Percentiles rank a stretch among this genome's conserved stretches.
phyloP scores from a whole-genome alignment of 2,113 vertebrate species.

The Nibea albiflora region DNA sequence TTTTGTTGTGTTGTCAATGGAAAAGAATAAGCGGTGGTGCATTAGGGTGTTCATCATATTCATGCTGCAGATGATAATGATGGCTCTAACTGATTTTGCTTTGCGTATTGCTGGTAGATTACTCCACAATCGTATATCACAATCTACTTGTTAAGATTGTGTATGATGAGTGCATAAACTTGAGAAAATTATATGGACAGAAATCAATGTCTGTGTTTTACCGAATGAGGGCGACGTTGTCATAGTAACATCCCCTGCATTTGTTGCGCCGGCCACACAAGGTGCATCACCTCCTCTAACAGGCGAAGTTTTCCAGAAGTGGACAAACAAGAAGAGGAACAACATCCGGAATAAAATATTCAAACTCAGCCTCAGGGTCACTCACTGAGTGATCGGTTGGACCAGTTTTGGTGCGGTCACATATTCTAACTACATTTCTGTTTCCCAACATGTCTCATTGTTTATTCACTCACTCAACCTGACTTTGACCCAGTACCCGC shows the following conservation, averaged over 20 bases:
- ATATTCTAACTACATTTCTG: constrained; percentile 2
- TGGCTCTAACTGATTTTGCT: no score
- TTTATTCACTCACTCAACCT: constrained; percentile 35
- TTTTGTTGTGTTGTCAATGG: no score
- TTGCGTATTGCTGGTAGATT: no score
- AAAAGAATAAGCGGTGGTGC: no score
- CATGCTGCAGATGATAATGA: no score
- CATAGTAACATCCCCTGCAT: not conserved
- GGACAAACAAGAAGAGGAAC: not conserved
- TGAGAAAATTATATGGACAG: not conserved
- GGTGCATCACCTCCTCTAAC: not conserved
- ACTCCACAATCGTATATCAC: no score
- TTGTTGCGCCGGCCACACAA: not conserved
- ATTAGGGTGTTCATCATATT: no score
- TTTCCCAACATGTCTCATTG: constrained; percentile 4
- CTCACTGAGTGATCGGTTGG: not conserved
- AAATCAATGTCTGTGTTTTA: not conserved
- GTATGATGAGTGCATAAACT: not conserved
- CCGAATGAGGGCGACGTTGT: constrained; percentile 47
- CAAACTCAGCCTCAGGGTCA: not conserved
- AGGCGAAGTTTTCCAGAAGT: no score
- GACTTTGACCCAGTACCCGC: constrained; percentile 40
- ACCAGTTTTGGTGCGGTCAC: constrained; percentile 16
- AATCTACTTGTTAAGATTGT: no score
- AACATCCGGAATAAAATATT: not conserved